Percentiles rank a stretch among this genome's conserved stretches.
Conservation (phyloP, 2,113 vertebrate species). For the zebrafish (Danio rerio) region GRCz12tu NC_133182.1:51893001-51893500, state of each 20-base stretch:
- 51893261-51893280: background rate
- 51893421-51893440: conserved; percentile 44
- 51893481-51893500: conserved; percentile 47
- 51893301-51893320: background rate
- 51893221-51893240: no score
- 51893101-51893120: conserved; percentile 37
- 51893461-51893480: conserved; percentile 52
- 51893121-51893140: conserved; percentile 19
- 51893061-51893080: conserved; percentile 1
- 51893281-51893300: background rate
- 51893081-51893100: conserved; percentile 15
- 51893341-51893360: conserved; percentile 13
- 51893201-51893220: background rate
- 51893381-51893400: conserved; percentile 18
- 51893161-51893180: conserved; percentile 14
- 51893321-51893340: background rate
- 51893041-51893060: background rate
- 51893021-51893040: background rate
- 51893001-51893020: background rate
- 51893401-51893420: conserved; percentile 11
- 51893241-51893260: background rate
- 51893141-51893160: background rate
- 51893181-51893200: background rate
- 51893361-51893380: conserved; percentile 37
- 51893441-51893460: conserved; percentile 53